These are phyloP conservation scores for Brachionus calyciflorus DNA, from an alignment of 1,140 invertebrate species.

Conservation along the genomic window DNA sequence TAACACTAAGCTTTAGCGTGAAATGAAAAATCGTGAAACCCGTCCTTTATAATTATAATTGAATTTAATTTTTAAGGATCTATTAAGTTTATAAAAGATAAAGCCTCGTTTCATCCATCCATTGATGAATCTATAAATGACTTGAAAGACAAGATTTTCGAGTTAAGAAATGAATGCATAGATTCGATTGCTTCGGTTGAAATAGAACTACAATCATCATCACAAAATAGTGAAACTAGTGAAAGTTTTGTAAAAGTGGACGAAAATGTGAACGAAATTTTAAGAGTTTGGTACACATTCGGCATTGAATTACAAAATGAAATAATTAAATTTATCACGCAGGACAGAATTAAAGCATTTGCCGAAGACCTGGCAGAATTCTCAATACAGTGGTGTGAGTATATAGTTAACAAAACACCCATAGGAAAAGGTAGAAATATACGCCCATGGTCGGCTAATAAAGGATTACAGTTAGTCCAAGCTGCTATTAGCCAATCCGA, in stretches of 20 bases:
- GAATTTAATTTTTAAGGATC: background rate
- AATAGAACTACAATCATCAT: background rate
- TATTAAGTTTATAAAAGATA: slow-evolving; percentile 18
- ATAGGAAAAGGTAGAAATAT: slow-evolving; percentile 16
- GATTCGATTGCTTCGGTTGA: slow-evolving; percentile 19
- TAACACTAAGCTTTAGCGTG: too few relatives aligned
- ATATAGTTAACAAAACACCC: slow-evolving; percentile 12
- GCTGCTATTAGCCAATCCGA: background rate
- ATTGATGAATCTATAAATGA: slow-evolving; percentile 9
- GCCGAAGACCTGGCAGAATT: background rate
- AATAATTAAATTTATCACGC: slow-evolving; percentile 18
- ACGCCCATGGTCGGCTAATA: slow-evolving; percentile 28
- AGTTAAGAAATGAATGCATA: background rate
- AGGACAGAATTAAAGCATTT: background rate
- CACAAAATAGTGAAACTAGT: background rate
- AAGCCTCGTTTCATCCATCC: slow-evolving; percentile 30
- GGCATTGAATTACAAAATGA: slow-evolving; percentile 34
- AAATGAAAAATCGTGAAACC: too few relatives aligned
- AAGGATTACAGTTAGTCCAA: slow-evolving; percentile 23
- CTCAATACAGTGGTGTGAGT: slow-evolving; percentile 31
- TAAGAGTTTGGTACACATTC: slow-evolving; percentile 5
- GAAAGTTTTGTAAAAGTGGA: background rate
- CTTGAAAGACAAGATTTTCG: slow-evolving; percentile 20
- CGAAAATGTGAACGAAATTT: slow-evolving; percentile 5
- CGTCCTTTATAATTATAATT: too few relatives aligned